Base-by-base conservation (phyloP, 2,113 vertebrate species). In the Menidia beryllina region DNA sequence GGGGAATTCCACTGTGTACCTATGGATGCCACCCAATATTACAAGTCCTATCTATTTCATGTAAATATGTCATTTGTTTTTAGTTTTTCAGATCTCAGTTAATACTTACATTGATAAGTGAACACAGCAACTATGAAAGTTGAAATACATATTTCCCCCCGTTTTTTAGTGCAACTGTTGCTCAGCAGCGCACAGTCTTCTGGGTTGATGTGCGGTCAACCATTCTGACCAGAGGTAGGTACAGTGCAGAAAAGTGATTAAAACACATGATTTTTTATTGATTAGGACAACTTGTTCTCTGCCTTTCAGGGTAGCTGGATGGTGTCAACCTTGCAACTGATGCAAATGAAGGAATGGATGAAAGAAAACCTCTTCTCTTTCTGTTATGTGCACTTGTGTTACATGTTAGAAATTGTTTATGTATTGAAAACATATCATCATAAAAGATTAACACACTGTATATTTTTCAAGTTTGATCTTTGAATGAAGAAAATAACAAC, bases 1-100 rank as follows among this genome's bases (percentile, higher is more conserved):
- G 73, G 76, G 60, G 36, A 86, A 77, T 63, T 30, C n/a, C 55
- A 82, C 81, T 1, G 69, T 77, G 6, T 82, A 82, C 81, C 82
- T 48, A 66, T 88, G 83, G 78, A 69, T 72, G 2, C n/a, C 75
- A 8, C 68, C 79, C 0, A 10, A 62, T 30, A 50, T 55, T 12
- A 9, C 21, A 0, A 12, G 25, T 21, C 69, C 72, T 3, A 15
- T 86, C 55, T 84, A 75, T 56, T 84, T 86, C 53, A 84, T 67
- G 83, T 84, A 72, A 83, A 27, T 19, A 3, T 7, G 7, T 54
- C 19, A 23, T 55, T 2, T 3, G 11, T 23, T 57, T 45, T 19
- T 19, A 19, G 19, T 45, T 19, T 45, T 43, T 15, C 14, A 15
- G 15, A 43, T 15, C 2, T 43, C 6, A 12, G 38, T 4, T 4